Evolutionary conservation across 64 coral and sea anemone species (phyloP).

Genomic region (Montipora foliosa): DNA sequence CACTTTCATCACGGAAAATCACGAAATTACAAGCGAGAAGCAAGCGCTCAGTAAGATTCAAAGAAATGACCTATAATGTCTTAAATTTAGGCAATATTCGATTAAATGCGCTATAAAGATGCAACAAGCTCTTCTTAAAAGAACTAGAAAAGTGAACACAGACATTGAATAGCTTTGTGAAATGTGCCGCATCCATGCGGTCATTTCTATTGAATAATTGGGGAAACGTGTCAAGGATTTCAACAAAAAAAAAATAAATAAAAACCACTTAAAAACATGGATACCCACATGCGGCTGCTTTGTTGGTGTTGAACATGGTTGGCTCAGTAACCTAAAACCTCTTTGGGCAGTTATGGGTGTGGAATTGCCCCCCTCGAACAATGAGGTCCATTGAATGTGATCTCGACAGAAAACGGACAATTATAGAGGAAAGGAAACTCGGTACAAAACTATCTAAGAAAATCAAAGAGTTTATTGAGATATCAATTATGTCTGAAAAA

Average conservation of each 20-base stretch:
- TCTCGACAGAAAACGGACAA: neutral
- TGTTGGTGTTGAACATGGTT: conserved; percentile 5
- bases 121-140: neutral
- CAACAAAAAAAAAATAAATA: neutral
- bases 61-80: too few species aligned
- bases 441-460: neutral
- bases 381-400: neutral
- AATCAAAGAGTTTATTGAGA: neutral
- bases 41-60: too few species aligned
- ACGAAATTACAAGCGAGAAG: too few species aligned
- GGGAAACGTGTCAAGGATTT: neutral
- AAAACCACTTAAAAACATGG: neutral
- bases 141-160: neutral
- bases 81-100: neutral
- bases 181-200: neutral
- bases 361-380: neutral
- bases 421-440: neutral
- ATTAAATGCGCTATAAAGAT: neutral
- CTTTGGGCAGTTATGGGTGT: neutral
- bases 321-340: conserved; percentile 23
- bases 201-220: neutral
- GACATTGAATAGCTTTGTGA: neutral
- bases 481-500: neutral
- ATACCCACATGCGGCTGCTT: conserved; percentile 34
- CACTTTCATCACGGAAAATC: too few species aligned